Conservation (phyloP, 2,888 invertebrate genomes). For the Xanthia icteritia region DNA sequence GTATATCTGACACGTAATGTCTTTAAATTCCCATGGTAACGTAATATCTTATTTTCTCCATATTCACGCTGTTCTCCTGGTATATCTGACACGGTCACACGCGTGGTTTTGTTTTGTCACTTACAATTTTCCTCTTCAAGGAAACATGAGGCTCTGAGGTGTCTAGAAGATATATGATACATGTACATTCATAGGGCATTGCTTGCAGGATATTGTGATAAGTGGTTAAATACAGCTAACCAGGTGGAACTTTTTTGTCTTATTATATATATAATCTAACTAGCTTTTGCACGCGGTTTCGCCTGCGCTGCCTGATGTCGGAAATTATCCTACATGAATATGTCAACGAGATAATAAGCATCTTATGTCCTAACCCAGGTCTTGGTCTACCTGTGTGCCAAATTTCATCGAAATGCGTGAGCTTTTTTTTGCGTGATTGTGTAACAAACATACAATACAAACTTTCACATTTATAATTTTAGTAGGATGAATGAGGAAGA, state of each 20-base stretch:
- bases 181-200: neutral
- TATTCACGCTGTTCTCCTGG: constrained; percentile 33
- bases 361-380: neutral
- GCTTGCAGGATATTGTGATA: neutral
- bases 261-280: neutral
- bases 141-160: neutral
- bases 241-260: neutral
- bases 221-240: neutral
- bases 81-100: constrained; percentile 28
- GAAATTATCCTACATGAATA: neutral
- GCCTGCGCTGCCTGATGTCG: neutral
- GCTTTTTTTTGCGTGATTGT: neutral
- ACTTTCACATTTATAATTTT: too few relatives aligned
- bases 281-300: neutral
- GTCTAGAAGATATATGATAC: neutral
- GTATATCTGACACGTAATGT: constrained; percentile 18
- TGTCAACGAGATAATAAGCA: neutral
- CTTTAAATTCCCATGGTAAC: neutral
- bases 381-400: neutral
- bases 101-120: constrained; percentile 46
- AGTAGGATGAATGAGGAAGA: too few relatives aligned
- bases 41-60: constrained; percentile 31
- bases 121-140: constrained; percentile 38
- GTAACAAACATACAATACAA: too few relatives aligned
- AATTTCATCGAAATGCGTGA: neutral